Base-by-base conservation (phyloP, 2,797 vertebrate species). In the Pangasius larnaudii region DNA sequence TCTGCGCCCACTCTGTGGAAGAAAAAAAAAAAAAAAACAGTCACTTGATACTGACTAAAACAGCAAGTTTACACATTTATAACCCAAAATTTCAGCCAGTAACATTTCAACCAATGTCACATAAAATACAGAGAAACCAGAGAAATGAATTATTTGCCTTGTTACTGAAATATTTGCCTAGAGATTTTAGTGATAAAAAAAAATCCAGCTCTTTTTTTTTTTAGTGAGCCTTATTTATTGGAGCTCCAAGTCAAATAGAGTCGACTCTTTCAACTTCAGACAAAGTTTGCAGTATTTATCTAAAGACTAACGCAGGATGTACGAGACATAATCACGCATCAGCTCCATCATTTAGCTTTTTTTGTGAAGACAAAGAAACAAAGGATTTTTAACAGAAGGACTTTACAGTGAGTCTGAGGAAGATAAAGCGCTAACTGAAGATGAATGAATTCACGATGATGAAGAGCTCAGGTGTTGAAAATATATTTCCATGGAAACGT, bases 1-100 rank as follows among this genome's bases (percentile, higher is more conserved):
- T 74, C 88, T 89, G 91, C 83, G 96, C 94, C 93, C 95, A 96
- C 87, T 97, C 96, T 97, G 89, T 42, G 42, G 30, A 16, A 46
- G n/a, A 27, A 27, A 27, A 61, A 16, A 61, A 0, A 14, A 53
- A 53, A 53, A 53, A 0, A 19, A 53, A 77, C 14, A 8, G 0
- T 24, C 39, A 72, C 22, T 42, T 7, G 18, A 39, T 72, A 72
- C 8, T 42, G 39, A 72, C 8, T 11, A 22, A 18, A 69, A 69
- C 65, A 36, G 27, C 11, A 2, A 36, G 30, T 33, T 67, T 7
- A 36, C 53, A 19, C 16, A 24, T 72, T 24, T 42, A 19, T 39
- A 71, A 22, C 16, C 67, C 36, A 6, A 2, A 36, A 36, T 8
- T 39, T 19, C 14, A 67, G n/a, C 4, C 58, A 59, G 58, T 24